Base-by-base conservation (phyloP, 2,113 vertebrate species). In the Gasterosteus aculeatus region DNA sequence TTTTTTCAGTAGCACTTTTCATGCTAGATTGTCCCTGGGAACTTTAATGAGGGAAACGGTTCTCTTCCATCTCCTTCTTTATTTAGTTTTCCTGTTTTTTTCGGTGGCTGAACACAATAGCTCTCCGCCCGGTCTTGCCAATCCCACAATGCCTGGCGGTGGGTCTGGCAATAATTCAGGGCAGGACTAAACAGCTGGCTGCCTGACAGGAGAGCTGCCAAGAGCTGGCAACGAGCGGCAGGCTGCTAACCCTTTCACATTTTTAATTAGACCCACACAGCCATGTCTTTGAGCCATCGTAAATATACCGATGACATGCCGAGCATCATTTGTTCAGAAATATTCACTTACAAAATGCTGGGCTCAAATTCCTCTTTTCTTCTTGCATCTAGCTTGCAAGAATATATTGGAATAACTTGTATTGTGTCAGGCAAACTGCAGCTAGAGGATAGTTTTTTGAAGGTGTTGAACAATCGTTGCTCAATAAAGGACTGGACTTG, bases 261-360 rank as follows among this genome's bases (percentile, higher is more conserved):
- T 98, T 98, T 97, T 98, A 99, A 98, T 99, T 98, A 98, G 97
- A 97, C 95, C 96, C 96, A 96, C 96, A 97, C 96, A 97, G 95
- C 96, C 96, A 96, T 96, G 96, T 98, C 96, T 97, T 96, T 97
- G 95, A 98, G 96, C 96, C 95, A 95, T 97, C 95, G 95, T 97
- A 97, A 97, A 97, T 96, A 97, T 94, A 96, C 95, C 94, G 94
- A 95, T 96, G 95, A 97, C 96, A 96, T 84, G 93, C 92, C 90
- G 94, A 94, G 95, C 91, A 95, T 95, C 95, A 95, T 95, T 96
- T 95, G 92, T 93, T 91, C 80, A 89, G 83, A 92, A 88, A 93
- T 90, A 91, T 92, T 92, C 93, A 88, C 91, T 92, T 90, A 93
- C 92, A 92, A 93, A 94, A 94, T 92, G 89, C 72, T 88, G 72